Evolutionary conservation across 2,797 vertebrate genomes (phyloP), one percentile per base, ranked within the genome.

Genomic region (Psittacula derbiana): DNA sequence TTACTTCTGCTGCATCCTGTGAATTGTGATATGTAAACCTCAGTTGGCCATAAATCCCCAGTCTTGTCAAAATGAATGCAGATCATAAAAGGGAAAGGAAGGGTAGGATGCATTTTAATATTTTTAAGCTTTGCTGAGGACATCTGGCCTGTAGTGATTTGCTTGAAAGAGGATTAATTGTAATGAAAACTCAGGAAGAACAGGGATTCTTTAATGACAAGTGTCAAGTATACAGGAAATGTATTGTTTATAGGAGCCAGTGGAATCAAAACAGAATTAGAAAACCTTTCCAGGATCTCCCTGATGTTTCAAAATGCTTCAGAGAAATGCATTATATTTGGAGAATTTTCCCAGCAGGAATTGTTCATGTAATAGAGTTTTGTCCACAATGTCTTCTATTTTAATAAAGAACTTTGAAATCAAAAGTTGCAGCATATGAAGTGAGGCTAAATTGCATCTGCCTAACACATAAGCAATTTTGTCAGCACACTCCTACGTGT

Each of bases 141-240:
- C 74, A 85, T 95, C 94, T 96, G 96, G 74, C 60, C 83, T 60
- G 44, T 1, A 21, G 80, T 67, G 92, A 74, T 94, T 95, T 95
- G 78, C 88, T 95, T 95, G 88, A 53, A 85, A 82, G 88, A 82
- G 88, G 92, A 97, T 96, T 93, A 95, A 92, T 93, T 87, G 71
- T 76, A 93, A 90, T 33, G 47, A 83, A 96, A 82, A 93, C 91
- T 94, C 86, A 86, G 94, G 92, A 94, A 87, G 90, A 86, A 73
- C 12, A 43, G 36, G 78, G 74, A 87, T 92, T 60, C 70, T 70
- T 93, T 64, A 76, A 65, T 80, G 90, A 93, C 78, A 93, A 92
- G 64, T 88, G 90, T 86, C 76, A 86, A 88, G 64, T 91, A 71
- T 31, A 82, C 71, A 93, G 90, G 86, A 96, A 94, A 79, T 24